phyloP scores from a whole-genome alignment of 2,113 vertebrate genomes.

The Sphaerodactylus townsendi region DNA sequence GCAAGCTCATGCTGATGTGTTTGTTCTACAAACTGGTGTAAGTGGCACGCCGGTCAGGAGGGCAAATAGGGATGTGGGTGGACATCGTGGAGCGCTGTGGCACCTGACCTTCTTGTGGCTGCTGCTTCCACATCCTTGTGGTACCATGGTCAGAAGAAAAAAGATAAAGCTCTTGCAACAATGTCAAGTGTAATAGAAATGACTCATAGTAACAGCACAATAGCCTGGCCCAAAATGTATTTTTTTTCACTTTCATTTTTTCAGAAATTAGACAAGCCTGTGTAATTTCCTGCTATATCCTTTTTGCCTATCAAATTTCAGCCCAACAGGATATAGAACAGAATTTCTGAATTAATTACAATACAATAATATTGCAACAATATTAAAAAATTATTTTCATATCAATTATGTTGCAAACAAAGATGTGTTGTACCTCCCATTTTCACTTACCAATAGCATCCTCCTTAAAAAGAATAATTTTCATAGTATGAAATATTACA shows the following conservation, averaged over 20 bases:
- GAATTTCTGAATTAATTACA: conserved; percentile 45
- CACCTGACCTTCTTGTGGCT: too few species aligned
- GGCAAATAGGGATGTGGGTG: too few species aligned
- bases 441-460: background rate
- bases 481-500: background rate
- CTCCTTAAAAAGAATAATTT: background rate
- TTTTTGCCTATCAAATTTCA: conserved; percentile 25
- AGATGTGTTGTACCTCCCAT: conserved; percentile 27
- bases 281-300: background rate
- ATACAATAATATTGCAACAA: background rate
- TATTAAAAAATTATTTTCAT: conserved; percentile 24
- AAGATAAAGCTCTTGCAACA: background rate
- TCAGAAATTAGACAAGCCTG: conserved; percentile 4
- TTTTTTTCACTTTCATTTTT: conserved; percentile 11
- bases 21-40: too few species aligned
- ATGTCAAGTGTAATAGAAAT: background rate
- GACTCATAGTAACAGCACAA: accelerated
- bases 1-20: too few species aligned
- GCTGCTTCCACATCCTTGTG: too few species aligned
- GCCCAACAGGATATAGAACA: conserved; percentile 22
- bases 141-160: background rate
- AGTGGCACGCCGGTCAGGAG: too few species aligned
- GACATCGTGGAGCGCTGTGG: too few species aligned
- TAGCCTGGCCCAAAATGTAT: background rate
- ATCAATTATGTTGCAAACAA: conserved; percentile 43